Conservation (phyloP, 2,113 vertebrate species). For the Protomyctophum bolini region DNA sequence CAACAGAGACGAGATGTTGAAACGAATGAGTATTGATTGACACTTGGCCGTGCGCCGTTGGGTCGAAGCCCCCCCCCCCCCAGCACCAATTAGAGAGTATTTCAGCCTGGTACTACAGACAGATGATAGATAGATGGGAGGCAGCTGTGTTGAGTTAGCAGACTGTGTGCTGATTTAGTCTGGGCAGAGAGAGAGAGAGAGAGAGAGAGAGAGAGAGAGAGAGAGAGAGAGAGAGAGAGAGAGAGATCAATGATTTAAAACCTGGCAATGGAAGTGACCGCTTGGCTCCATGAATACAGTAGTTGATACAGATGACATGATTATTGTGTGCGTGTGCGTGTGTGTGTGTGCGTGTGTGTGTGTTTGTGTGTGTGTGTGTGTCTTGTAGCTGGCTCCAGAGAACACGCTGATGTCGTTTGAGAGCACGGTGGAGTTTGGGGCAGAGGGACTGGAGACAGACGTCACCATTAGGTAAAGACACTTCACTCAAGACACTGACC, state of each 20-base stretch:
- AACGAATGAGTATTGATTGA: too few relatives aligned
- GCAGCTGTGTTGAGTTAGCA: background rate
- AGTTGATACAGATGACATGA: background rate
- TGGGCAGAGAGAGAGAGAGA: background rate
- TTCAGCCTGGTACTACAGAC: too few relatives aligned
- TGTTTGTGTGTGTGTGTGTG: slow-evolving; percentile 25
- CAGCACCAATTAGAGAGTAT: too few relatives aligned
- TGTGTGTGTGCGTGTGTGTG: slow-evolving; percentile 3
- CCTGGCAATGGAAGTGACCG: background rate
- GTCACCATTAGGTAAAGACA: slow-evolving; percentile 84
- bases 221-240: background rate
- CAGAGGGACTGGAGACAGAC: slow-evolving; percentile 87
- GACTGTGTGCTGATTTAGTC: background rate
- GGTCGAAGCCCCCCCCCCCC: too few relatives aligned
- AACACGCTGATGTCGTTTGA: slow-evolving; percentile 93
- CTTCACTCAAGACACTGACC: background rate
- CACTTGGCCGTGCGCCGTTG: too few relatives aligned
- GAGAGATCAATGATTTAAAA: background rate
- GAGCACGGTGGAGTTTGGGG: slow-evolving; percentile 85
- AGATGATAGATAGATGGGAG: background rate
- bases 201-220: too few relatives aligned
- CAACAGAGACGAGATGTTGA: too few relatives aligned
- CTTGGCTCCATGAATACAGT: background rate
- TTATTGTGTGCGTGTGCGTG: background rate
- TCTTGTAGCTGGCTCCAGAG: slow-evolving; percentile 85